Percentiles rank a stretch among this genome's conserved stretches.
Conservation (phyloP, 2,888 invertebrate species). For the Thecocarcelia acutangulata region DNA sequence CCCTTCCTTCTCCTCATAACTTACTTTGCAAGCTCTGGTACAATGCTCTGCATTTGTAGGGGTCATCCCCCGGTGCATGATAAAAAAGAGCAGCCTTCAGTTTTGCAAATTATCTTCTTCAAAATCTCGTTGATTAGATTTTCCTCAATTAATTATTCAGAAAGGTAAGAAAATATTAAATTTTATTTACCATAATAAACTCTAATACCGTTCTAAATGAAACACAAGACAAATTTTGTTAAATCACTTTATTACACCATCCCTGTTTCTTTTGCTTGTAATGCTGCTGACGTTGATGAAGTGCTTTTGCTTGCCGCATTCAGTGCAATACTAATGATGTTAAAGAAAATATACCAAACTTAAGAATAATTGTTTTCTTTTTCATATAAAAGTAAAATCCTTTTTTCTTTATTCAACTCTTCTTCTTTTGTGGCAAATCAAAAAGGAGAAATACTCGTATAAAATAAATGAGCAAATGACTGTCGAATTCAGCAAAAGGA, state of each 20-base stretch:
- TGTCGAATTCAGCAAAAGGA: slow-evolving; percentile 12
- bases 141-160: no score
- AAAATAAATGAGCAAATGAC: slow-evolving; percentile 56
- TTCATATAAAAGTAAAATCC: slow-evolving; percentile 40
- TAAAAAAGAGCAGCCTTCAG: no score
- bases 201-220: no score
- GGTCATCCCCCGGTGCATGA: no score
- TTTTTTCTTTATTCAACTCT: slow-evolving; percentile 32
- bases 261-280: neutral
- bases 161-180: no score
- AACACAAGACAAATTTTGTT: slow-evolving; percentile 44
- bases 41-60: no score
- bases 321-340: slow-evolving; percentile 17
- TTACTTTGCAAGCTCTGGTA: no score
- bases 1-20: no score
- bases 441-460: slow-evolving; percentile 32
- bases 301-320: slow-evolving; percentile 9
- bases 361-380: slow-evolving; percentile 44
- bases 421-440: slow-evolving; percentile 9
- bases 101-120: no score
- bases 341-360: neutral
- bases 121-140: no score
- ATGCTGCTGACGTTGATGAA: slow-evolving; percentile 37
- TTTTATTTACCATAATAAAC: no score
- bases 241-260: slow-evolving; percentile 20